These are phyloP conservation scores for Hypanus sabinus DNA, from an alignment of 2,113 vertebrate species.

Conservation along the genomic window DNA sequence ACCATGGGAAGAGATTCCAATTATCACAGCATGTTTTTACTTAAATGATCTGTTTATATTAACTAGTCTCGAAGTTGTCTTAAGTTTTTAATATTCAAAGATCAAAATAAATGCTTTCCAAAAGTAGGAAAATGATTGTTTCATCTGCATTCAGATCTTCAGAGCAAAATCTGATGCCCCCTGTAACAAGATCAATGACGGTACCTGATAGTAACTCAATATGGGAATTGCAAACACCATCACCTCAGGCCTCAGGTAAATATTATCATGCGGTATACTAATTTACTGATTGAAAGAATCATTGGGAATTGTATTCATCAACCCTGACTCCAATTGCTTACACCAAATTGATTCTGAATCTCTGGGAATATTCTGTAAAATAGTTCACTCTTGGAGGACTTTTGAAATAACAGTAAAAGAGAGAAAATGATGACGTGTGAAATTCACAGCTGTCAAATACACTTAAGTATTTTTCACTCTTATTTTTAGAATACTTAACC, in stretches of 20 bases:
- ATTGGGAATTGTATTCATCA: not conserved
- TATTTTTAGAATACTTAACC: not conserved
- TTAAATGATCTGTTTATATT: not conserved
- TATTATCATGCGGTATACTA: not conserved
- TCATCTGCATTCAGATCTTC: constrained; percentile 63
- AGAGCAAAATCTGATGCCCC: constrained; percentile 80
- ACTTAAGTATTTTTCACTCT: not conserved
- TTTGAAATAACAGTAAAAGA: not conserved
- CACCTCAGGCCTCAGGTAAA: constrained; percentile 76
- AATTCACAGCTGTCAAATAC: not conserved
- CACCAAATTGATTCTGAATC: not conserved
- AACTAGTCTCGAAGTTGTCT: not conserved
- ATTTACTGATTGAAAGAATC: not conserved
- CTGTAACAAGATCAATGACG: constrained; percentile 82
- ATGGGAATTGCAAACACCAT: constrained; percentile 86
- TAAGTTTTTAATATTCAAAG: not conserved
- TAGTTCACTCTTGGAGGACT: not conserved
- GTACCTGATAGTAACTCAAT: constrained; percentile 87
- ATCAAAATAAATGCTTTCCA: not conserved
- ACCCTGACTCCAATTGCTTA: not conserved
- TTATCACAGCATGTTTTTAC: not conserved
- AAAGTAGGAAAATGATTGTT: not conserved
- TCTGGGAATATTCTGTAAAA: not conserved
- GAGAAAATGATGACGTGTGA: not conserved
- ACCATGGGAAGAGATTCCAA: not conserved